Conservation (phyloP, 2,113 vertebrate genomes). For the Clarias macrocephalus region DNA sequence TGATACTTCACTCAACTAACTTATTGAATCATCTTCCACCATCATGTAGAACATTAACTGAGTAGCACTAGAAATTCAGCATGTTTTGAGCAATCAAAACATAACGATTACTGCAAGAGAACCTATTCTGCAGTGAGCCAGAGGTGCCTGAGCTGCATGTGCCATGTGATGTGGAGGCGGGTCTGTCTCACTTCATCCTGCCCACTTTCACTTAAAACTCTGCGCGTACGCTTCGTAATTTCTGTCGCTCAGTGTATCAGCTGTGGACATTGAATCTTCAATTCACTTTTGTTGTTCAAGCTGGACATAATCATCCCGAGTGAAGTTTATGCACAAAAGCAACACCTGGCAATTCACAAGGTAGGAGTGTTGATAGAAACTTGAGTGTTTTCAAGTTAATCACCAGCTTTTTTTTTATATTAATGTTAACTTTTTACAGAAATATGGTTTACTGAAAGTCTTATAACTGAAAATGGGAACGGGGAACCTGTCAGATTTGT, state of each 20-base stretch:
- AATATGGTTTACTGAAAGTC: not conserved
- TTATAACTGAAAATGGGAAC: not conserved
- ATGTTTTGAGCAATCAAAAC: not conserved
- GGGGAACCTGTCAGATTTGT: not conserved
- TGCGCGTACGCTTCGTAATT: constrained; percentile 7
- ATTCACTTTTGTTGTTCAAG: not conserved
- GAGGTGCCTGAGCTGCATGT: not conserved
- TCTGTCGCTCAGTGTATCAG: constrained; percentile 6
- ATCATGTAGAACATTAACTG: not conserved
- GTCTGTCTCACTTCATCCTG: constrained; percentile 15
- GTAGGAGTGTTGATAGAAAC: not conserved
- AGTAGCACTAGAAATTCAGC: not conserved
- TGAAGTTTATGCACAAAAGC: constrained; percentile 7
- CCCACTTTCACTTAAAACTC: constrained; percentile 49
- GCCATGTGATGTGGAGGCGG: constrained; percentile 12
- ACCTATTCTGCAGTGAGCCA: not conserved
- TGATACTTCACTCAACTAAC: not conserved
- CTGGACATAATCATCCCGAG: not conserved
- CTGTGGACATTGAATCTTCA: constrained; percentile 18
- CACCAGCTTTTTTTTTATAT: not conserved
- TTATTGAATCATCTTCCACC: not conserved
- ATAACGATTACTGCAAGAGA: not conserved
- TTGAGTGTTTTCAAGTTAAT: not conserved
- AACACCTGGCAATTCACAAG: constrained; percentile 2
- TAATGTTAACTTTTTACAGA: not conserved